Percentiles rank a stretch among this genome's conserved stretches.
Conservation (phyloP, 2,888 invertebrate genomes). For the Sylvicola cinctus region DNA sequence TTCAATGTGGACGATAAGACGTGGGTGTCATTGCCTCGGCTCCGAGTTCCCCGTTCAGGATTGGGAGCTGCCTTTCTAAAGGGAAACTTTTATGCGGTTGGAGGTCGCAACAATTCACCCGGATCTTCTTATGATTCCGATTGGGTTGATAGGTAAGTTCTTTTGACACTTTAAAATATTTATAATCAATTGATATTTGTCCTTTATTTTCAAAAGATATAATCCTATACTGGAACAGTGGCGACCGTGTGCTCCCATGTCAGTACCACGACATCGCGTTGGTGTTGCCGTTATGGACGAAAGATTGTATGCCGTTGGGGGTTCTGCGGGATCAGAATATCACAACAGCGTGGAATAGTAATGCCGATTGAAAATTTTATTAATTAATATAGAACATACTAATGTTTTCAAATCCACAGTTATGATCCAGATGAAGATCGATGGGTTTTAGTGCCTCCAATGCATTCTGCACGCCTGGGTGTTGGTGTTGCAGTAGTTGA, state of each 20-base stretch:
- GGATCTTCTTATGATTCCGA: conserved; percentile 73
- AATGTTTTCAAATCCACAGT: conserved; percentile 25
- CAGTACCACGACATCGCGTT: conserved; percentile 66
- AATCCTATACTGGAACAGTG: conserved; percentile 72
- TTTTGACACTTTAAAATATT: not conserved
- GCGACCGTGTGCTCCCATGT: conserved; percentile 75
- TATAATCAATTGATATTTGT: not conserved
- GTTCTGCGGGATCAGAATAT: conserved; percentile 67
- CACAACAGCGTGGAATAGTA: conserved; percentile 81
- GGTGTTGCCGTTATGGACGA: conserved; percentile 92
- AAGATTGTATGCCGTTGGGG: conserved; percentile 77
- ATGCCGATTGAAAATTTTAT: conserved; percentile 12
- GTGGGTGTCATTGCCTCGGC: conserved; percentile 61
- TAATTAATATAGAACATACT: conserved; percentile 1
- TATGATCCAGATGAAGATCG: conserved; percentile 71
- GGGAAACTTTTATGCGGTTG: conserved; percentile 80
- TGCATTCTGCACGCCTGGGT: conserved; percentile 61
- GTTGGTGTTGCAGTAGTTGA: conserved; percentile 62
- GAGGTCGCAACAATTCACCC: conserved; percentile 78
- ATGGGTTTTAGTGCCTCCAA: conserved; percentile 56
- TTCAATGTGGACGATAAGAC: conserved; percentile 70
- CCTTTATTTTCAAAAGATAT: conserved; percentile 28
- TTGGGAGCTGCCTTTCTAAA: conserved; percentile 69
- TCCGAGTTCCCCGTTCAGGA: conserved; percentile 77
- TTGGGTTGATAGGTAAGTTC: conserved; percentile 44